Evolutionary conservation across 1,140 invertebrate species (phyloP).

Genomic region (Rhynchophorus ferrugineus): DNA sequence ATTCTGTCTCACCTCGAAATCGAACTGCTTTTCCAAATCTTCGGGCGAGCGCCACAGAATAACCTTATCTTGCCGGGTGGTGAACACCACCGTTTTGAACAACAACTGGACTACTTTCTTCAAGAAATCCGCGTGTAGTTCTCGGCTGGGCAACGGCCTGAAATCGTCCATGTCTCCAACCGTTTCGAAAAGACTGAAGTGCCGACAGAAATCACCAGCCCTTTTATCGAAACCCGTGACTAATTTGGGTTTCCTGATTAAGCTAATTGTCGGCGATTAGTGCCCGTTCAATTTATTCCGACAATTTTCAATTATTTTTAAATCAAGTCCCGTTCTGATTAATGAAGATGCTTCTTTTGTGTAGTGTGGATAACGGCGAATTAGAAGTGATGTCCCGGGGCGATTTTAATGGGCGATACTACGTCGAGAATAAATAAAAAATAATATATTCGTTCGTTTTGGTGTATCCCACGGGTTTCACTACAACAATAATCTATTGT

Average conservation of each 20-base stretch:
- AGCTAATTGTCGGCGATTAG: conserved; percentile 16
- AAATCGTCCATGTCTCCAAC: conserved; percentile 21
- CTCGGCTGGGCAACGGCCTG: conserved; percentile 32
- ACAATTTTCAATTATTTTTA: not conserved
- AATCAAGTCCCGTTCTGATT: not conserved
- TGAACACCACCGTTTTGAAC: conserved; percentile 39
- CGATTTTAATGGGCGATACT: too few relatives aligned
- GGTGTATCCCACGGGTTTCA: too few relatives aligned
- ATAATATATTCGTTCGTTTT: too few relatives aligned
- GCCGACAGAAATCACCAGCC: not conserved
- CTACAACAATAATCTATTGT: too few relatives aligned
- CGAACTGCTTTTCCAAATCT: conserved; percentile 37
- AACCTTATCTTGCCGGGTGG: conserved; percentile 37
- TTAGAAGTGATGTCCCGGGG: too few relatives aligned
- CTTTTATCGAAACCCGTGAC: conserved; percentile 11
- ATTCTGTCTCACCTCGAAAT: conserved; percentile 35
- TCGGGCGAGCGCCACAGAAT: conserved; percentile 38
- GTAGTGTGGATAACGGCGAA: too few relatives aligned
- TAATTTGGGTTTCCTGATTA: conserved; percentile 24
- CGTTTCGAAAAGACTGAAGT: not conserved
- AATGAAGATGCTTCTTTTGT: too few relatives aligned
- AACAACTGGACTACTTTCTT: conserved; percentile 33
- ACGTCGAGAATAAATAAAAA: too few relatives aligned
- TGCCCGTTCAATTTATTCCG: not conserved
- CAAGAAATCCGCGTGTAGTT: conserved; percentile 39